phyloP scores from a whole-genome alignment of 35 echinoderm and acorn worm species.

The Ophioderma brevispina region DNA sequence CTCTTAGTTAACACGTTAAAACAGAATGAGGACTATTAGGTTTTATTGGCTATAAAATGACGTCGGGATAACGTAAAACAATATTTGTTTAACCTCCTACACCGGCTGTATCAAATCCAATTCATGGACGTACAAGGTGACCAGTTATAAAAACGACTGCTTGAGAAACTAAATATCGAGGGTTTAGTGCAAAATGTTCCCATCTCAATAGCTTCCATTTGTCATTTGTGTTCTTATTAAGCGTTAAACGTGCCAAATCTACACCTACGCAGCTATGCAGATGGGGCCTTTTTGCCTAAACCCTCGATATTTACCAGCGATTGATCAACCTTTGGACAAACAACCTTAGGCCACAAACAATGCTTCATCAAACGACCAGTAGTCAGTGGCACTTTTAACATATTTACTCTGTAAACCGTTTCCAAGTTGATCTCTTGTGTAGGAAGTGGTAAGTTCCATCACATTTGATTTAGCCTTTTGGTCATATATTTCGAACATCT shows the following conservation, averaged over 20 bases:
- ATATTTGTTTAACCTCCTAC: background rate
- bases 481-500: too few species aligned
- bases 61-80: background rate
- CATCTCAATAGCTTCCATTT: too few species aligned
- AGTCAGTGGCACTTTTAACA: background rate
- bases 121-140: background rate
- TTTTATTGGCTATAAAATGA: background rate
- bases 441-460: too few species aligned
- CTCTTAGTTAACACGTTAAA: constrained; percentile 1
- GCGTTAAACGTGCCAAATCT: too few species aligned
- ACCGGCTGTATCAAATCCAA: background rate
- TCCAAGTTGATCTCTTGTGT: background rate
- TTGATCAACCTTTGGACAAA: background rate
- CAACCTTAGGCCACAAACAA: background rate
- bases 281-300: too few species aligned
- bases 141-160: background rate
- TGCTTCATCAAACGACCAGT: background rate
- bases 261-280: too few species aligned
- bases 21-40: background rate
- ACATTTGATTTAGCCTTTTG: too few species aligned
- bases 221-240: too few species aligned
- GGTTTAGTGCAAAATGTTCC: too few species aligned
- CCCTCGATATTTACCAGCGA: too few species aligned
- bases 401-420: background rate
- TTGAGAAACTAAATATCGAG: background rate